Conservation (phyloP, 1,140 invertebrate genomes). For the Homarus americanus region DNA sequence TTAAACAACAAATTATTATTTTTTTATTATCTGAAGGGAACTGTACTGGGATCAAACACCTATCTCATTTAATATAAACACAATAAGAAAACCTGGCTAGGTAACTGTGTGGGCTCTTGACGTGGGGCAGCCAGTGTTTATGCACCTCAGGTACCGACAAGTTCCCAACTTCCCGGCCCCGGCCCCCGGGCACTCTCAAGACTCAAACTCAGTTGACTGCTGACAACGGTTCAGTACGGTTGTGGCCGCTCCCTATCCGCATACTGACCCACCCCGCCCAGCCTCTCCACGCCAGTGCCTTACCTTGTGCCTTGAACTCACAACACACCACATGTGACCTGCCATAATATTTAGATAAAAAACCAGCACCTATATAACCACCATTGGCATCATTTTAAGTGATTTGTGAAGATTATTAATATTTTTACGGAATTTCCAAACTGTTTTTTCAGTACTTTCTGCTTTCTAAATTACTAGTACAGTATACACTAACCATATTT, state of each 20-base stretch:
- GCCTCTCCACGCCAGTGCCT: not conserved
- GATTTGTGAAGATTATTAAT: too few relatives aligned
- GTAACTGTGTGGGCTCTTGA: not conserved
- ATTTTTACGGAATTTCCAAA: too few relatives aligned
- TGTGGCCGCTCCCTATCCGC: not conserved
- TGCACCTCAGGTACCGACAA: slow-evolving; percentile 25
- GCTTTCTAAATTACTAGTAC: too few relatives aligned
- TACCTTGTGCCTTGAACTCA: not conserved
- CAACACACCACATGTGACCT: too few relatives aligned
- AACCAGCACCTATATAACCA: too few relatives aligned
- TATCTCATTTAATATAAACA: not conserved
- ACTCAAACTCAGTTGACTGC: slow-evolving; percentile 17
- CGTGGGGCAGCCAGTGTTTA: not conserved
- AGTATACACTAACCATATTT: too few relatives aligned
- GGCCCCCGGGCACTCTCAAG: too few relatives aligned
- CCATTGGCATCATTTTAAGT: too few relatives aligned
- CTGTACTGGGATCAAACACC: not conserved
- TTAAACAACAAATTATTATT: too few relatives aligned
- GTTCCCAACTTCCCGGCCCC: not conserved
- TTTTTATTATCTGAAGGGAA: too few relatives aligned
- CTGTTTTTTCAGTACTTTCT: too few relatives aligned
- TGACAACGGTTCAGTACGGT: not conserved
- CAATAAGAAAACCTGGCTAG: not conserved
- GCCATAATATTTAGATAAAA: too few relatives aligned
- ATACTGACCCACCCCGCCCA: not conserved